Base-by-base conservation (phyloP, 2,113 vertebrate species). In the Damaliscus lunatus region DNA sequence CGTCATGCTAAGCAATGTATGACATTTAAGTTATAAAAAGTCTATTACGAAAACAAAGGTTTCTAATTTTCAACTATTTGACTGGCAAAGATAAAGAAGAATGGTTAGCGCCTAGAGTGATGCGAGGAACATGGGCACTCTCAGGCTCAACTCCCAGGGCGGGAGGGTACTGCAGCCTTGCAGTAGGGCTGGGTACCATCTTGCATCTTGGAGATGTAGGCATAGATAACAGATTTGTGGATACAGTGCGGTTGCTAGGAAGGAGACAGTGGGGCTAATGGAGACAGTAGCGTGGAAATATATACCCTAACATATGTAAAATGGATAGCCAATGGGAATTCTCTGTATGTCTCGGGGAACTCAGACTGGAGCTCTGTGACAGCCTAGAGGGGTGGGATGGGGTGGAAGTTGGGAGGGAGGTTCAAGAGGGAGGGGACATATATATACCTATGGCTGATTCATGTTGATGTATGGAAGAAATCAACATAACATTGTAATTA, bases 31-130 rank as follows among this genome's bases (percentile, higher is more conserved):
- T 90, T 67, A 57, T 52, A 89, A 80, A 36, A 90, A 93, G 59
- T 97, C 55, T 86, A 62, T 94, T 97, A 93, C 5, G 50, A 88
- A 93, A 88, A 94, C 55, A 82, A 89, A 91, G 67, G 19, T 89
- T 94, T 53, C 48, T 96, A 11, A 71, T 97, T 98, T 97, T 90
- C 86, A 93, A 78, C 43, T 31, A 89, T 71, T 27, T 71, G 78
- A 91, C 50, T 93, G 64, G 67, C 31, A 82, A 91, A 74, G 59
- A 53, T 55, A 62, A 83, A 80, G 74, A 50, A 59, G 40, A 74
- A 62, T 23, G 16, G 4, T 74, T 74, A 48, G 52, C 2, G 2
- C 15, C 29, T 23, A 48, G 81, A 52, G 5, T 25, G 19, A 74
- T 31, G 57, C 1, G 7, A 25, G 19, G 33, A 25, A 25, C 1